Evolutionary conservation across 2,113 vertebrate genomes (phyloP).

Genomic region (Sprattus sprattus): DNA sequence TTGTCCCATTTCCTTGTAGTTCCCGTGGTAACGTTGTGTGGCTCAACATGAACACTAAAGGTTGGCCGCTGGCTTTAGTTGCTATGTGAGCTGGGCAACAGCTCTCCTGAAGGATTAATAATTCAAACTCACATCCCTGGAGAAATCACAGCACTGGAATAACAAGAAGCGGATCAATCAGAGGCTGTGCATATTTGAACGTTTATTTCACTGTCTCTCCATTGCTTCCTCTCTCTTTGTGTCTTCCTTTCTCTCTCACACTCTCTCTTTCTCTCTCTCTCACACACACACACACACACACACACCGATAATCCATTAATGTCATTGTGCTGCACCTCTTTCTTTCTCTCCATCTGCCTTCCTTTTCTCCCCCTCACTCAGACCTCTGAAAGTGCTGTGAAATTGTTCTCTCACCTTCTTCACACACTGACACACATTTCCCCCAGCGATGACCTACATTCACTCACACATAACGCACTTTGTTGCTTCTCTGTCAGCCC

Average conservation of each 20-base stretch:
- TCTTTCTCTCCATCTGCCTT: neutral
- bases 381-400: constrained; percentile 15
- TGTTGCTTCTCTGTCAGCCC: neutral
- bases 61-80: neutral
- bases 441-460: constrained; percentile 66
- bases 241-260: neutral
- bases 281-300: constrained; percentile 12
- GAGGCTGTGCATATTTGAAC: neutral
- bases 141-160: neutral
- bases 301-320: neutral
- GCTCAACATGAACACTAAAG: neutral
- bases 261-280: constrained; percentile 9
- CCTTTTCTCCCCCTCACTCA: neutral
- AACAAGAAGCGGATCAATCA: neutral
- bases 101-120: neutral
- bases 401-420: constrained; percentile 33
- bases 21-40: neutral
- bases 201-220: neutral
- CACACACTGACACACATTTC: constrained; percentile 68
- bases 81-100: neutral
- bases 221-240: neutral
- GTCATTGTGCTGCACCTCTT: neutral
- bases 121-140: neutral
- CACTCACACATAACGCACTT: constrained; percentile 25
- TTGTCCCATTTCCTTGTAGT: neutral